These are phyloP conservation scores for Clarias platycephalus DNA, from an alignment of 2,797 vertebrate species.

Conservation along the genomic window DNA sequence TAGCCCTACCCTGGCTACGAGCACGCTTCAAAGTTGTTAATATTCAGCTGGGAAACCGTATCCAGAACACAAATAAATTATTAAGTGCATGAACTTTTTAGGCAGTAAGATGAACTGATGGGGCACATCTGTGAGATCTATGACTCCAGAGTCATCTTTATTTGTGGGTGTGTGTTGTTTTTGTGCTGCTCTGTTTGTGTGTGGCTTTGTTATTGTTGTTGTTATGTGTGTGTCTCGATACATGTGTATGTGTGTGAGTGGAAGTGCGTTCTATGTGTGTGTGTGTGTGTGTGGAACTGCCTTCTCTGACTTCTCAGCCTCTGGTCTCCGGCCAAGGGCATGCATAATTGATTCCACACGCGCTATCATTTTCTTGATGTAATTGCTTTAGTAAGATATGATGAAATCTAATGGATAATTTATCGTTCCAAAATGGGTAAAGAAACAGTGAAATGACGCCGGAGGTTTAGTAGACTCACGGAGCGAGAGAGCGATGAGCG, in stretches of 20 bases:
- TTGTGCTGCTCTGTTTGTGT: conserved; percentile 45
- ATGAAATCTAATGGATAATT: conserved; percentile 99
- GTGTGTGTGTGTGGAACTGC: conserved; percentile 74
- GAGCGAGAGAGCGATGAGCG: conserved; percentile 16
- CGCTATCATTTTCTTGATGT: conserved; percentile 99
- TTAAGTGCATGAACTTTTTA: conserved; percentile 99
- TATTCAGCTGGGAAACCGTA: conserved; percentile 99
- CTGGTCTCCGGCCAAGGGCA: conserved; percentile 95
- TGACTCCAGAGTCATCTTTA: conserved; percentile 85
- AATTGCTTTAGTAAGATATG: conserved; percentile 98
- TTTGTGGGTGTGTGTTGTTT: conserved; percentile 53
- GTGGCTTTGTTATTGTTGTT: conserved; percentile 40
- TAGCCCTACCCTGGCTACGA: conserved; percentile 84
- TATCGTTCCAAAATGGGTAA: conserved; percentile 85
- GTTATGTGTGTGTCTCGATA: conserved; percentile 18
- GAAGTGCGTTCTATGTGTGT: conserved; percentile 35
- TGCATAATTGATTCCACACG: conserved; percentile 98
- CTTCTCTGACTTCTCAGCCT: conserved; percentile 89
- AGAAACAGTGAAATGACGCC: conserved; percentile 73
- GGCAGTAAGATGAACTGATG: conserved; percentile 99
- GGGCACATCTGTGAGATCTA: conserved; percentile 93
- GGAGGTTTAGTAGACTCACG: conserved; percentile 51
- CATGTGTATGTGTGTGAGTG: conserved; percentile 4
- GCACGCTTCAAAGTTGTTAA: conserved; percentile 96
- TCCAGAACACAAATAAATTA: conserved; percentile 99